phyloP scores from a whole-genome alignment of 1,140 invertebrate species.

The Hycleus phaleratus region DNA sequence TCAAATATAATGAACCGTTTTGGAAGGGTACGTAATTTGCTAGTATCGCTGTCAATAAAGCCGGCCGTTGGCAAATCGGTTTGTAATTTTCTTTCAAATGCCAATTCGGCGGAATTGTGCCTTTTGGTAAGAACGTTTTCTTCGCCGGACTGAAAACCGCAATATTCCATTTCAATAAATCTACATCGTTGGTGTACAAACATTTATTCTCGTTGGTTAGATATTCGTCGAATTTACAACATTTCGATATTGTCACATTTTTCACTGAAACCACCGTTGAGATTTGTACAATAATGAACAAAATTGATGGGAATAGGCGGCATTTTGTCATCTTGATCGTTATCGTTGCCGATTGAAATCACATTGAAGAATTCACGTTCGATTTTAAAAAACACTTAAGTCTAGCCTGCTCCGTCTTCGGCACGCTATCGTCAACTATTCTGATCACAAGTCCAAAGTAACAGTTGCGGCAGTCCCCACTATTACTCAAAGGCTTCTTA shows the following conservation, averaged over 20 bases:
- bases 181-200: too few species aligned
- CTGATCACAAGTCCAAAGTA: conserved; percentile 6
- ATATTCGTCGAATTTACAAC: conserved; percentile 23
- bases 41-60: conserved; percentile 7
- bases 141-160: conserved; percentile 5
- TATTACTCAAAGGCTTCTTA: too few species aligned
- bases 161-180: too few species aligned
- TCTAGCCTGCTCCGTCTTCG: neutral
- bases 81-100: conserved; percentile 19
- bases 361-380: neutral
- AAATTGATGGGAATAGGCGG: neutral
- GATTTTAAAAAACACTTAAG: neutral
- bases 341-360: neutral
- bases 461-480: conserved; percentile 5
- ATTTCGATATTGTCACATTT: conserved; percentile 24
- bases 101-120: conserved; percentile 26
- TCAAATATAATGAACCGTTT: conserved; percentile 26
- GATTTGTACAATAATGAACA: neutral
- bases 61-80: conserved; percentile 20
- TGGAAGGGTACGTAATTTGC: conserved; percentile 23
- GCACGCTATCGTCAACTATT: conserved; percentile 3
- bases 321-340: too few species aligned
- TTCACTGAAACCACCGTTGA: neutral
- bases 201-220: conserved; percentile 19
- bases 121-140: conserved; percentile 11